These are phyloP conservation scores for Drosophila helvetica DNA, from an alignment of 2,888 invertebrate species.

Conservation along the genomic window DNA sequence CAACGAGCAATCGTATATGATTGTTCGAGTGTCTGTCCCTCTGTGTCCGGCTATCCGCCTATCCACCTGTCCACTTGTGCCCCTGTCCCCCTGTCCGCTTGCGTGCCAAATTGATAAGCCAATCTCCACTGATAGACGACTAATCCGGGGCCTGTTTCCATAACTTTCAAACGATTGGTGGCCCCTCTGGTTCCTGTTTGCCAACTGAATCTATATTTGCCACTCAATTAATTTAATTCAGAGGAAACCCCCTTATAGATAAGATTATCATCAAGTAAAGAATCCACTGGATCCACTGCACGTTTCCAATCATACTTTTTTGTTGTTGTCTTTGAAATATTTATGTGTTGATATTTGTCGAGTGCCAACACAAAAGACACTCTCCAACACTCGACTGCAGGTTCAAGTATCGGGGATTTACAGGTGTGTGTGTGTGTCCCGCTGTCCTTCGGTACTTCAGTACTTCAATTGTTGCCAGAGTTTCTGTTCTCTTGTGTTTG, in stretches of 20 bases:
- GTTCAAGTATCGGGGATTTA: slow-evolving; percentile 65
- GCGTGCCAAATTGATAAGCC: slow-evolving; percentile 25
- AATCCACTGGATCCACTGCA: not conserved
- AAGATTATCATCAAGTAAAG: slow-evolving; percentile 38
- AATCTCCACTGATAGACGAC: slow-evolving; percentile 12
- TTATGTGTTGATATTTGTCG: slow-evolving; percentile 63
- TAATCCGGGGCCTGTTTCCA: slow-evolving; percentile 15
- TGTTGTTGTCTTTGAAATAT: slow-evolving; percentile 57
- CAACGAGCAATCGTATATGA: no score
- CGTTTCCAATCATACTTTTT: slow-evolving; percentile 60
- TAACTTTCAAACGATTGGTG: not conserved
- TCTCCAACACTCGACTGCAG: slow-evolving; percentile 17
- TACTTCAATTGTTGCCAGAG: slow-evolving; percentile 7
- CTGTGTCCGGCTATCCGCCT: not conserved
- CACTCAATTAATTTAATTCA: slow-evolving; percentile 40
- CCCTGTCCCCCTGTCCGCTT: not conserved
- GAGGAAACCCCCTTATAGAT: slow-evolving; percentile 14
- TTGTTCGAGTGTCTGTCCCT: not conserved
- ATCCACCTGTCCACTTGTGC: not conserved
- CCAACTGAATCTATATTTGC: slow-evolving; percentile 13
- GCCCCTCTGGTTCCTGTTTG: not conserved
- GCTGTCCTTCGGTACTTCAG: not conserved
- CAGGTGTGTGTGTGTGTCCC: slow-evolving; percentile 63
- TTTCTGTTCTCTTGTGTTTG: slow-evolving; percentile 57
- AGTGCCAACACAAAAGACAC: slow-evolving; percentile 48